Evolutionary conservation across 2,113 vertebrate species (phyloP), one percentile per base, ranked within the genome.

Genomic region (Xiphophorus maculatus): DNA sequence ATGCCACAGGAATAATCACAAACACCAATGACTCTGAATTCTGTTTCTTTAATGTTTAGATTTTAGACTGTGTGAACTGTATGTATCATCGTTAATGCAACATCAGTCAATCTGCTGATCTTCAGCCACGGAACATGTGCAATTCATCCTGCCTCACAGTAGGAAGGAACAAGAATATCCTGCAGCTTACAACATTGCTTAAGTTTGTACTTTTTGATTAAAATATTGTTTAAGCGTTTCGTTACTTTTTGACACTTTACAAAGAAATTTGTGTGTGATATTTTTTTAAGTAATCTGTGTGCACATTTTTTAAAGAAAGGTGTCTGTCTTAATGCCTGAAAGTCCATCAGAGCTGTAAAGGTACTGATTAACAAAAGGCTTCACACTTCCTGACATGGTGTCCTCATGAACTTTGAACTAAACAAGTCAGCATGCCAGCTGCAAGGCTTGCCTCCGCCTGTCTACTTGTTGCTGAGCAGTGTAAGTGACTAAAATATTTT

Each of bases 381-480:
- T 60, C 66, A 42, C 63, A 51, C 32, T n/a, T 40, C 78, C 19
- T 64, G 58, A 32, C 44, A 15, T 66, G 40, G 67, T 13, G 32
- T 66, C 66, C 35, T 1, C 14, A 15, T 66, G 68, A 91, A 88
- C 91, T 91, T 93, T 93, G 92, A 63, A 86, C 89, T 70, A 72
- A 65, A 80, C 68, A 63, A 54, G 12, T 33, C 11, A 62, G 13
- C 66, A 66, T 40, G 62, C 82, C 71, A 71, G 70, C 77, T 66
- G 75, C 17, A 71, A 29, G 67, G 74, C 69, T 66, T 61, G 8
- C 42, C 63, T 69, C 69, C 80, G 76, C 70, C 74, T 80, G 80
- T 76, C 37, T 51, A 63, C 51, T 58, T 48, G 69, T 69, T 60
- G 60, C 72, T 71, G 63, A 83, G 28, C 64, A 29, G 63, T 32